Conservation (phyloP, 2,113 vertebrate species). For the Oryzias javanicus region DNA sequence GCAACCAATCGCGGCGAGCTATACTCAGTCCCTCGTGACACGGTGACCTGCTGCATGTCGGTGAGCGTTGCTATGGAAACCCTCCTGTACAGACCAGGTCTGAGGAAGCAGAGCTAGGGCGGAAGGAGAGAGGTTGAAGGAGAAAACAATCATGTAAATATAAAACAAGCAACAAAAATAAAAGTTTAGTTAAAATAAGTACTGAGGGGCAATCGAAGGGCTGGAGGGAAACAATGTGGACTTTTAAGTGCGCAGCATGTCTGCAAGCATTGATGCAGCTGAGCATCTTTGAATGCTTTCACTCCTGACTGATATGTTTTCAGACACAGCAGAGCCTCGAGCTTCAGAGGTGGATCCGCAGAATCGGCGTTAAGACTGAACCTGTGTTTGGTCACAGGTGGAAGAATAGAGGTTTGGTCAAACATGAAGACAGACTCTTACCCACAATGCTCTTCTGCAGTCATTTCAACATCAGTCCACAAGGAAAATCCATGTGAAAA, state of each 20-base stretch:
- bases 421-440: no score
- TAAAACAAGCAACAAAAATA: conserved; percentile 28
- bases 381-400: neutral
- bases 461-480: no score
- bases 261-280: conserved; percentile 21
- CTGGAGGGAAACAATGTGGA: conserved; percentile 25
- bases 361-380: neutral
- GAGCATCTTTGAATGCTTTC: conserved; percentile 28
- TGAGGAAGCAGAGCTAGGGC: conserved; percentile 42
- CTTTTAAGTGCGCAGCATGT: conserved; percentile 16
- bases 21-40: conserved; percentile 71
- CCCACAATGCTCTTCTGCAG: no score
- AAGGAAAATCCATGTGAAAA: no score
- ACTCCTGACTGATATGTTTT: conserved; percentile 23
- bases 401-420: no score
- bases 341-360: conserved; percentile 8
- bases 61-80: conserved; percentile 78
- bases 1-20: conserved; percentile 51
- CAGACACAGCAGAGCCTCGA: conserved; percentile 11
- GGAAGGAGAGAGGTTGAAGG: conserved; percentile 41
- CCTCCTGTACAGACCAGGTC: conserved; percentile 66
- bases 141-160: conserved; percentile 48
- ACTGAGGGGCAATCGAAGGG: conserved; percentile 25
- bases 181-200: conserved; percentile 31
- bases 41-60: conserved; percentile 75